Evolutionary conservation across 1,140 invertebrate genomes (phyloP), one percentile per base, ranked within the genome.

Genomic region (Delia radicum): DNA sequence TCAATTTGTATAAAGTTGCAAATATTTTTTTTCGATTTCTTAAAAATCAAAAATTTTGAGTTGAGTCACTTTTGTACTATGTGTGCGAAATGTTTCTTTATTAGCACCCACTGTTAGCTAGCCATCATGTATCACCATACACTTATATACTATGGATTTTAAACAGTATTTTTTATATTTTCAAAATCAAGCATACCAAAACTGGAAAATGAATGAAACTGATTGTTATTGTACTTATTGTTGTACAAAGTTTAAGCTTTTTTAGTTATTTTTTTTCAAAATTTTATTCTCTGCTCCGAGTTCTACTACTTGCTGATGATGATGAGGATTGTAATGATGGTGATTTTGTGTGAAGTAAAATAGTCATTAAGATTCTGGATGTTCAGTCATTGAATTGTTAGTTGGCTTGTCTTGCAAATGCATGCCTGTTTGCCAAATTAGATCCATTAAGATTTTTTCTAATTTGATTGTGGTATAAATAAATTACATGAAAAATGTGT

Each of bases 381-480:
- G 63, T 69, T 69, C 15, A 69, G 29, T 69, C 29, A 69, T 69
- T 69, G 62, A 65, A 29, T 65, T 28, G 62, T 2, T n/a, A n/a
- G n/a, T n/a, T n/a, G n/a, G n/a, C 48, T 21, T 5, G 21, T 21
- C 33, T 55, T 15, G 42, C 42, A 48, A 48, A 55, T 21, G 42
- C 42, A 10, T 8, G 71, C 71, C 46, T 55, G 72, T 28, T 48
- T 61, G 72, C 72, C 26, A 61, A 73, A 76, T 26, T 73, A 65
- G 69, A 65, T 62, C 71, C 33, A 76, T 76, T 76, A 76, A 76
- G 75, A 76, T 55, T 21, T 55, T 55, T 55, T 55, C 67, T 75
- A 75, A 75, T 75, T 75, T 67, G 74, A 75, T 75, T 63, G 31
- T 46, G 65, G 74, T 55, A 65, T 42, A 75, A 75, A 75, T 46